phyloP scores from a whole-genome alignment of 2,888 invertebrate genomes.

The Xestia rhomboidea region DNA sequence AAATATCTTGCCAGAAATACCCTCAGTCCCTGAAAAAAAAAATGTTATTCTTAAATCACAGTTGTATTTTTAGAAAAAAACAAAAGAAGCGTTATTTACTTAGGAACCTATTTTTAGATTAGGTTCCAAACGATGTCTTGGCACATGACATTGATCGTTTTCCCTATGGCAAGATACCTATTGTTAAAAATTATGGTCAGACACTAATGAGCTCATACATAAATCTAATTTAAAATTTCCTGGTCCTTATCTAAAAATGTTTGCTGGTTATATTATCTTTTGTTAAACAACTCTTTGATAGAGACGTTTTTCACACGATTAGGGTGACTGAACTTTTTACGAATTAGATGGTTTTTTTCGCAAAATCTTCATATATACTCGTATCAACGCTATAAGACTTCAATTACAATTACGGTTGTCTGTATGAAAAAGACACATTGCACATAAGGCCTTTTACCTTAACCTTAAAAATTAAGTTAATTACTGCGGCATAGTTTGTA shows the following conservation, averaged over 20 bases:
- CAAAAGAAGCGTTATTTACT: not conserved
- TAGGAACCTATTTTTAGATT: not conserved
- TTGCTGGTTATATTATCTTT: not conserved
- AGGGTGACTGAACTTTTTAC: constrained; percentile 43
- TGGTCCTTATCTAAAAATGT: not conserved
- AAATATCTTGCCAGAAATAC: constrained; percentile 42
- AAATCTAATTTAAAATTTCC: not conserved
- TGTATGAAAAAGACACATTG: not conserved
- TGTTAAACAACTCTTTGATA: constrained; percentile 4
- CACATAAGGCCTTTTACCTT: constrained; percentile 11
- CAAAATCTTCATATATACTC: constrained; percentile 1
- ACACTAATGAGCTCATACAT: not conserved
- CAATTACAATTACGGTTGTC: constrained; percentile 14
- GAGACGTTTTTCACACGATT: constrained; percentile 18
- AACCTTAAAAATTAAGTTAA: constrained; percentile 22
- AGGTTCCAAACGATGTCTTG: constrained; percentile 9
- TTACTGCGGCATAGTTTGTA: constrained; percentile 4
- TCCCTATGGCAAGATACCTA: not conserved
- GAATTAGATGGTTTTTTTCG: not conserved
- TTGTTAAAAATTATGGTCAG: not conserved
- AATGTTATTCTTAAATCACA: constrained; percentile 27
- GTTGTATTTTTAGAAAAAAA: constrained; percentile 39
- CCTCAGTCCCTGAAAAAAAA: constrained; percentile 9
- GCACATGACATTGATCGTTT: constrained; percentile 12
- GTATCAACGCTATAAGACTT: not conserved